Percentiles rank a stretch among this genome's conserved stretches.
Evolutionary conservation across 2,797 vertebrate species (phyloP).

Genomic region (Sebastes elongatus): DNA sequence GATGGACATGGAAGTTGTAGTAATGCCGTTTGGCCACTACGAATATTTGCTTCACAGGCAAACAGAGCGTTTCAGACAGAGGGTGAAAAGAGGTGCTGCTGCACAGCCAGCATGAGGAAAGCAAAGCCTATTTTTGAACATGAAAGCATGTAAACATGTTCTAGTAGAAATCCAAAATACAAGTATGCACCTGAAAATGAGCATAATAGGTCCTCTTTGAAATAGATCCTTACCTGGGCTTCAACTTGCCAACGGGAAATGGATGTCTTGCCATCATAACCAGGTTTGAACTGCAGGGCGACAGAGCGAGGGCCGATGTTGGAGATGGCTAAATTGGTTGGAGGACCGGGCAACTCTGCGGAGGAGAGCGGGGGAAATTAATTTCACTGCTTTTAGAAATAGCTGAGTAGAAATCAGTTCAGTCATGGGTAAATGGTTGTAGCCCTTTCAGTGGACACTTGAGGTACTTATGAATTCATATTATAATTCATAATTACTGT

Average conservation of each 20-base stretch:
- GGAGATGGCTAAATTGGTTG: slow-evolving; percentile 95
- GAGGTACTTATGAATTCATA: background rate
- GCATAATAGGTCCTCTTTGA: background rate
- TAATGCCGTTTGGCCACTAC: no score
- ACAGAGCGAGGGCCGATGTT: slow-evolving; percentile 95
- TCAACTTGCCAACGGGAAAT: slow-evolving; percentile 97
- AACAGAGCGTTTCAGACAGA: no score
- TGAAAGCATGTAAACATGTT: no score
- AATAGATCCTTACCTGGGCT: slow-evolving; percentile 86
- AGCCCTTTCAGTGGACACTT: background rate
- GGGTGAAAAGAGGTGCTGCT: no score
- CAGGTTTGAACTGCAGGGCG: slow-evolving; percentile 93
- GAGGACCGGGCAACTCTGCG: slow-evolving; percentile 93
- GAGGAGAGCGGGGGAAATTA: background rate
- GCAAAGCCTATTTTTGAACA: no score
- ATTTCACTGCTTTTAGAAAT: background rate
- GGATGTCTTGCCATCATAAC: slow-evolving; percentile 97
- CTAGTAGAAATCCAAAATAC: no score
- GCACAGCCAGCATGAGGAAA: no score
- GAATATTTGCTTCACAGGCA: no score
- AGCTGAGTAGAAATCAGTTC: background rate
- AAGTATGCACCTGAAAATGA: no score
- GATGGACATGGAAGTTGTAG: accelerated
- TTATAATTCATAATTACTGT: no score
- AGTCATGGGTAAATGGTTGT: background rate